Percentiles rank a stretch among this genome's conserved stretches.
phyloP scores from a whole-genome alignment of 2,888 invertebrate species.

The Drosophila multiciliata region DNA sequence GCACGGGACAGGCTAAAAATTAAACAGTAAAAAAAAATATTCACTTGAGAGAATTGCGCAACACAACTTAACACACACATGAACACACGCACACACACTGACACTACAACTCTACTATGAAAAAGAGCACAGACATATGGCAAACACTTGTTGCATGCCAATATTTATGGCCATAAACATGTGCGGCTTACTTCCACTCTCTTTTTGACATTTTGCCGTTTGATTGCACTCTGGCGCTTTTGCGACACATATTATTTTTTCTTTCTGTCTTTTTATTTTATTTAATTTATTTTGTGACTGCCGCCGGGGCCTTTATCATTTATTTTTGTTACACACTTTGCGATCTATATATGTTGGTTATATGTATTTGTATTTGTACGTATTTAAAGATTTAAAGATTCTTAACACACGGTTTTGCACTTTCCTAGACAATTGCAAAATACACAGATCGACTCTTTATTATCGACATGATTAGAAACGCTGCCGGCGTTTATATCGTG shows the following conservation, averaged over 20 bases:
- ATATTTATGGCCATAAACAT: conserved; percentile 46
- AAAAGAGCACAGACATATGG: conserved; percentile 60
- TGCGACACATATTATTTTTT: conserved; percentile 6
- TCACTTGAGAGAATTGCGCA: conserved; percentile 52
- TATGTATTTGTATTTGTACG: neutral
- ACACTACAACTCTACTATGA: neutral
- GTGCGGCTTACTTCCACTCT: conserved; percentile 41
- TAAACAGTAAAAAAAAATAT: conserved; percentile 30
- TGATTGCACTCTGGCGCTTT: conserved; percentile 18
- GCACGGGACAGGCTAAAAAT: conserved; percentile 34
- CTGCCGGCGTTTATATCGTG: conserved; percentile 24
- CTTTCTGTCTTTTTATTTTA: conserved; percentile 4
- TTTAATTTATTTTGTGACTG: neutral
- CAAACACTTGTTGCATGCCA: conserved; percentile 73
- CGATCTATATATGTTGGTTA: conserved; percentile 1
- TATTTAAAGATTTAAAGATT: conserved; percentile 22
- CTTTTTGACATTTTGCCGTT: conserved; percentile 43
- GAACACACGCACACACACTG: conserved; percentile 7
- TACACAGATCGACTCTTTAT: conserved; percentile 51
- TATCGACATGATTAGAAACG: conserved; percentile 44
- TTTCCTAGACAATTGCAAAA: conserved; percentile 55
- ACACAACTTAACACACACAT: conserved; percentile 17
- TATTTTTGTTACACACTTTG: conserved; percentile 68
- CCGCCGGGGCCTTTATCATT: conserved; percentile 43
- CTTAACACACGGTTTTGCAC: no score